Evolutionary conservation across 2,113 vertebrate genomes (phyloP).

Genomic region (Hemiscyllium ocellatum): DNA sequence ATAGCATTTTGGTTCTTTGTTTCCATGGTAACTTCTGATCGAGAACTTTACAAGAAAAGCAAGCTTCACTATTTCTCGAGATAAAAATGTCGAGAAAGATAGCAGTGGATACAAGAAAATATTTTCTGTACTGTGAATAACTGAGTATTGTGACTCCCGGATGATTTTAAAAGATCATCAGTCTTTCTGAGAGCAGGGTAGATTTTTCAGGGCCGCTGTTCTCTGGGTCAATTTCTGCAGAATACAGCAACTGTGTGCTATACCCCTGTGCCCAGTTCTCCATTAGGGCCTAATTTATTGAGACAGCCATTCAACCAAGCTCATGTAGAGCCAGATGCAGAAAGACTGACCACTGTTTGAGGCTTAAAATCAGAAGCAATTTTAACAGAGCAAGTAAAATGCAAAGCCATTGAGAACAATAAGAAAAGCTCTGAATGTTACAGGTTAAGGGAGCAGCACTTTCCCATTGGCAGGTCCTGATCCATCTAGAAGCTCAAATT

Average conservation of each 20-base stretch:
- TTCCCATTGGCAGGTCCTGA: neutral
- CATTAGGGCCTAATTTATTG: neutral
- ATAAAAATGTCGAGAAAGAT: neutral
- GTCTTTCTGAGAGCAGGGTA: neutral
- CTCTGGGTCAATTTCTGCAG: conserved; percentile 3
- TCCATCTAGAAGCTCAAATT: neutral
- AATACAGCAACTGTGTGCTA: neutral
- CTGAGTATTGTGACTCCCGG: neutral
- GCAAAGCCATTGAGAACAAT: neutral
- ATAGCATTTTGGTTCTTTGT: neutral
- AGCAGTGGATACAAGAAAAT: neutral
- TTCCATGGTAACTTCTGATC: neutral
- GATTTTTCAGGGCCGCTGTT: neutral
- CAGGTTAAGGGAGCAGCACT: neutral
- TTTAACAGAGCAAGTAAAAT: neutral
- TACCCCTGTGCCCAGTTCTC: neutral
- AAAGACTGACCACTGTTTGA: neutral
- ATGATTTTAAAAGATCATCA: neutral
- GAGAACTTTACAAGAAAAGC: neutral
- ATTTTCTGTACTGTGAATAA: neutral
- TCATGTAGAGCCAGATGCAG: neutral
- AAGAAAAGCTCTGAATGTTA: neutral
- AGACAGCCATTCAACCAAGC: neutral
- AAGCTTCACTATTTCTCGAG: neutral
- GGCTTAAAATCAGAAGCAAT: neutral